Percentiles rank a stretch among this genome's conserved stretches.
Conservation (phyloP, 2,113 vertebrate genomes). For the Ochotona princeps region DNA sequence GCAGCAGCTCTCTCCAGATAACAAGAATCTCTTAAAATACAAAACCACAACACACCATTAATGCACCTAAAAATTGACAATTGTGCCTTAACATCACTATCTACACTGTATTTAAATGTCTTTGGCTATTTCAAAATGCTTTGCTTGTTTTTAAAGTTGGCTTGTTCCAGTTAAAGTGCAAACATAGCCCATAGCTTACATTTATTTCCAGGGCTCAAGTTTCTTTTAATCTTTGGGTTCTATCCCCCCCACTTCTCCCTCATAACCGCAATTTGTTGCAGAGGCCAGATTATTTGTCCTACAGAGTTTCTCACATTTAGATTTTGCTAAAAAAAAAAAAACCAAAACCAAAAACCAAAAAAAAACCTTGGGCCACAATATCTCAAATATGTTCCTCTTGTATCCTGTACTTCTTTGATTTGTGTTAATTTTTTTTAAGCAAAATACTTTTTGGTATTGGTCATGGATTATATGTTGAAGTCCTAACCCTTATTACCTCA, state of each 20-base stretch:
- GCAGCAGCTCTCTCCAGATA: background rate
- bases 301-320: slow-evolving; percentile 2
- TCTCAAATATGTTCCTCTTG: background rate
- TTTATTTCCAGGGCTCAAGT: background rate
- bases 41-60: slow-evolving; percentile 35
- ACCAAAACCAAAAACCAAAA: too few species aligned
- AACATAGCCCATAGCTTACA: background rate
- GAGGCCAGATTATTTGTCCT: background rate
- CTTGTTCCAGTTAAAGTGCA: slow-evolving; percentile 16
- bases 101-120: slow-evolving; percentile 8
- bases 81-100: background rate
- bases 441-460: background rate
- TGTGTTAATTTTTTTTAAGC: background rate
- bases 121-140: background rate
- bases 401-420: background rate
- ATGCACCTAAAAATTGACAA: background rate
- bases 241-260: background rate
- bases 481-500: background rate
- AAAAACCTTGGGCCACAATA: background rate
- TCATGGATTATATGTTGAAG: background rate
- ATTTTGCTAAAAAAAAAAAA: slow-evolving; percentile 22
- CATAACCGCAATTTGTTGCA: background rate
- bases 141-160: background rate
- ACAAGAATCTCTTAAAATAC: slow-evolving; percentile 22
- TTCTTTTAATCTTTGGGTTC: background rate